Evolutionary conservation across 2,888 invertebrate genomes (phyloP).

Genomic region (Macrosiphum euphorbiae): DNA sequence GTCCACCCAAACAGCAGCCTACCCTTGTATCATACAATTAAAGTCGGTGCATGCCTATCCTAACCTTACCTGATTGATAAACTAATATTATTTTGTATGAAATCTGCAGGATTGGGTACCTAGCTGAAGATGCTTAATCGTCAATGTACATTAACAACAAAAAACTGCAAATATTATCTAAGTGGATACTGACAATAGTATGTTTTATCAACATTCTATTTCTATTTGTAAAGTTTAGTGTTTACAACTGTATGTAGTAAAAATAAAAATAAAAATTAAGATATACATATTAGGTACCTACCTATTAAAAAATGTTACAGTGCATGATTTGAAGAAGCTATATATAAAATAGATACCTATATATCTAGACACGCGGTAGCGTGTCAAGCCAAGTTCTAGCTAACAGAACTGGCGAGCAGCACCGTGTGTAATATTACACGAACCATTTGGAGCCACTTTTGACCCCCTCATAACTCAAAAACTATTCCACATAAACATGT

Average conservation of each 20-base stretch:
- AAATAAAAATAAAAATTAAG: background rate
- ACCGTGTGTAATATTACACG: too few species aligned
- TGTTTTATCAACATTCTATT: background rate
- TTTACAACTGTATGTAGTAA: background rate
- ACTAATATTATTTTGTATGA: background rate
- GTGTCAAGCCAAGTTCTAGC: too few species aligned
- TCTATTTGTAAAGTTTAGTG: background rate
- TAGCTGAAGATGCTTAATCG: background rate
- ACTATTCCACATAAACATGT: too few species aligned
- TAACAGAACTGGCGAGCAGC: too few species aligned
- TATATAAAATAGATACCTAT: background rate
- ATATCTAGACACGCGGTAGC: too few species aligned
- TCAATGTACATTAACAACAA: background rate
- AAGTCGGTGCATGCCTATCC: background rate
- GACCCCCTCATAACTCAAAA: too few species aligned
- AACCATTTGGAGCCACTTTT: too few species aligned
- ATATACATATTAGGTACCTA: background rate
- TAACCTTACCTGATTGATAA: background rate
- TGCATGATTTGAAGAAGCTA: background rate
- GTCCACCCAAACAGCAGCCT: too few species aligned
- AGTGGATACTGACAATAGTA: background rate
- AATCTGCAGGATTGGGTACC: background rate
- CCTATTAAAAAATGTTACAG: background rate
- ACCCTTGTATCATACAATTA: too few species aligned
- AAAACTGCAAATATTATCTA: background rate